Evolutionary conservation across 2,888 invertebrate species (phyloP).

Genomic region (Nomada hirtipes): DNA sequence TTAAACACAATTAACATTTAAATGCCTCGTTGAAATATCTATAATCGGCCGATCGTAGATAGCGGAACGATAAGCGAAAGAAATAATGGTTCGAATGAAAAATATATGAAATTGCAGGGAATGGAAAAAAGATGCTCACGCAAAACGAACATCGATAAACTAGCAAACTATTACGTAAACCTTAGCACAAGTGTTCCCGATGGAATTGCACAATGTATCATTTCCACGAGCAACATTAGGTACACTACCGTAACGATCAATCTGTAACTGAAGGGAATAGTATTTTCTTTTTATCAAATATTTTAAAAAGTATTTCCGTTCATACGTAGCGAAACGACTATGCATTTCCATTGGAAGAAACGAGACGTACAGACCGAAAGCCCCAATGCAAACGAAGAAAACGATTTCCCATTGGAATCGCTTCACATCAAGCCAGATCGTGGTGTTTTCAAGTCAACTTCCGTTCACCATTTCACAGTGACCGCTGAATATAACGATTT

Average conservation of each 20-base stretch:
- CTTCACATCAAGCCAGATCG: conserved; percentile 72
- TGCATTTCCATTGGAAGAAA: conserved; percentile 78
- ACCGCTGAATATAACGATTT: conserved; percentile 68
- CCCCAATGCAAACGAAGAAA: background rate
- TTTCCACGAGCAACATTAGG: conserved; percentile 69
- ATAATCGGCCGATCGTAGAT: no score
- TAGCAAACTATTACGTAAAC: conserved; percentile 37
- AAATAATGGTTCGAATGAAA: no score
- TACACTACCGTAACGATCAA: conserved; percentile 9
- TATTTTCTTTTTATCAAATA: no score
- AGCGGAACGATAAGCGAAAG: no score
- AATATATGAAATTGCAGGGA: conserved; percentile 25
- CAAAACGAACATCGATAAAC: conserved; percentile 18
- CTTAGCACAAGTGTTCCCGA: conserved; percentile 23
- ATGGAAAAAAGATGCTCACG: conserved; percentile 1
- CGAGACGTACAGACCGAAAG: conserved; percentile 34
- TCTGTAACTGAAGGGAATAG: background rate
- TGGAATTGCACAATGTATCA: conserved; percentile 40
- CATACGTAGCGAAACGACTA: conserved; percentile 64
- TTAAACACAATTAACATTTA: background rate
- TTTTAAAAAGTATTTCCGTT: background rate
- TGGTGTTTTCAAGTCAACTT: conserved; percentile 76
- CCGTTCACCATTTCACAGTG: conserved; percentile 77
- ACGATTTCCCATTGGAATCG: conserved; percentile 71
- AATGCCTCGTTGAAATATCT: background rate